Evolutionary conservation across 2,113 vertebrate genomes (phyloP).

Genomic region (Notechis scutatus): DNA sequence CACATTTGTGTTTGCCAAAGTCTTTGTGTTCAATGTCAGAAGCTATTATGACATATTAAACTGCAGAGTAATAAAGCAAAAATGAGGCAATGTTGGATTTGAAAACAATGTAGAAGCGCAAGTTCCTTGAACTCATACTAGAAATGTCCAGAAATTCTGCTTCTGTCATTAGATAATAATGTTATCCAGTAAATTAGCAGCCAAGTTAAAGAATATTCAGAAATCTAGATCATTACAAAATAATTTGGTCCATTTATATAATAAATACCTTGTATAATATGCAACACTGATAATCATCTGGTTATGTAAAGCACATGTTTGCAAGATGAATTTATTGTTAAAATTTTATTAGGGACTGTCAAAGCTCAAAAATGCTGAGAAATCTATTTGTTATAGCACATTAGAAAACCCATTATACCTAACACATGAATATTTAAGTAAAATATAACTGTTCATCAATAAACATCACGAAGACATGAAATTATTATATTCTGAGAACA

Average conservation of each 20-base stretch:
- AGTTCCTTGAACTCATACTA: background rate
- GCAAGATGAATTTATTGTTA: background rate
- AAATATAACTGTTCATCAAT: background rate
- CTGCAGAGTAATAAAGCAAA: background rate
- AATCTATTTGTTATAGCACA: background rate
- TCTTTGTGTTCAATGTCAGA: background rate
- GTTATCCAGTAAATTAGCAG: background rate
- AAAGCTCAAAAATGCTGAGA: background rate
- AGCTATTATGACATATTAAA: background rate
- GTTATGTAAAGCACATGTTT: rapidly evolving
- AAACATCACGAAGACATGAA: background rate
- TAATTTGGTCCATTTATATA: background rate
- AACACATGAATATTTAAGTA: background rate
- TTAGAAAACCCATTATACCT: background rate
- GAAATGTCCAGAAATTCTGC: background rate
- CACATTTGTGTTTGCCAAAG: background rate
- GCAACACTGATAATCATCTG: background rate
- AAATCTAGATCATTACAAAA: background rate
- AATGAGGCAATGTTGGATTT: background rate
- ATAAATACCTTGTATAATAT: background rate
- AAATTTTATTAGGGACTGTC: background rate
- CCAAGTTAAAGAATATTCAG: background rate
- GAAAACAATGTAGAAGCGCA: rapidly evolving
- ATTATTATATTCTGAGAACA: background rate
- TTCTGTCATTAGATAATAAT: background rate